Evolutionary conservation across 2,888 invertebrate genomes (phyloP).

Genomic region (Coenonympha glycerion): DNA sequence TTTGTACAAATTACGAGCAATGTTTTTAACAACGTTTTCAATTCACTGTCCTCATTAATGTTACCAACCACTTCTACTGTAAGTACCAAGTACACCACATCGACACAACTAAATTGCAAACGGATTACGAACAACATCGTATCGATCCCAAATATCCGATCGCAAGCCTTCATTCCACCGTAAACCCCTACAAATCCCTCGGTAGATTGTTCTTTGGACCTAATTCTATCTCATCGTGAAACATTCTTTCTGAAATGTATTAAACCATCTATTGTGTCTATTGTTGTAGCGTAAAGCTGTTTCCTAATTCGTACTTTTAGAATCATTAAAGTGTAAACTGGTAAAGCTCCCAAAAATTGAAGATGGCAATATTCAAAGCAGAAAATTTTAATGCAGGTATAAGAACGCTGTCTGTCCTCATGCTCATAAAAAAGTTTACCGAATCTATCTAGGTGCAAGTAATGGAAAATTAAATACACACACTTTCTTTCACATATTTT

Average conservation of each 20-base stretch:
- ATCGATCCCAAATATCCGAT: constrained; percentile 24
- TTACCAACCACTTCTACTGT: not conserved
- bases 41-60: not conserved
- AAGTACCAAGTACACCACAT: not conserved
- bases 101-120: constrained; percentile 13
- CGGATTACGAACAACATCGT: constrained; percentile 19
- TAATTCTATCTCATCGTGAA: not conserved
- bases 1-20: too few species aligned
- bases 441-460: too few species aligned
- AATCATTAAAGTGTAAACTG: too few species aligned
- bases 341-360: too few species aligned
- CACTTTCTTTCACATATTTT: too few species aligned
- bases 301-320: too few species aligned
- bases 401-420: too few species aligned
- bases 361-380: too few species aligned
- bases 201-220: constrained; percentile 11
- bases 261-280: not conserved
- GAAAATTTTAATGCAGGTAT: too few species aligned
- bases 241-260: not conserved
- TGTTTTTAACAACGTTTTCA: too few species aligned
- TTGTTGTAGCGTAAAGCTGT: not conserved
- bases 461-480: too few species aligned
- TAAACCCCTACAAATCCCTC: constrained; percentile 22
- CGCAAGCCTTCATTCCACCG: constrained; percentile 20
- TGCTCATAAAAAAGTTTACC: too few species aligned